Conservation (phyloP, 2,888 invertebrate species). For the Agrotis ipsilon region DNA sequence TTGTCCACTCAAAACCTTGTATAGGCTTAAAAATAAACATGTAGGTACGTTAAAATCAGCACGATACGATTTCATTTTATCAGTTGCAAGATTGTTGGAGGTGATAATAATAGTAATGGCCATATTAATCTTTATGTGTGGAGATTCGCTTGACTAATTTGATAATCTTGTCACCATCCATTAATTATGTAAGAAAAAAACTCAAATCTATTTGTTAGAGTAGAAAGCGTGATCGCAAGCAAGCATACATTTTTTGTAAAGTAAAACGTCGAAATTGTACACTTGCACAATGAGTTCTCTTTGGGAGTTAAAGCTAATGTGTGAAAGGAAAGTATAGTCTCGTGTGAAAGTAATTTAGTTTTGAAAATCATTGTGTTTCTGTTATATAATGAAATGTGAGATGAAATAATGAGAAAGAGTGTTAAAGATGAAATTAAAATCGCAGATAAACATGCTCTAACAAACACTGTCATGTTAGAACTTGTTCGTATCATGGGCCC, state of each 20-base stretch:
- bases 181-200: conserved; percentile 25
- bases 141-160: conserved; percentile 14
- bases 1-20: conserved; percentile 24
- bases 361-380: conserved; percentile 44
- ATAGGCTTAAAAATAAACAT: conserved; percentile 2
- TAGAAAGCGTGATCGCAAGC: conserved; percentile 71
- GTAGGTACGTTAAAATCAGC: neutral
- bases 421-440: conserved; percentile 19
- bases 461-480: conserved; percentile 71
- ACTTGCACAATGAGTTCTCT: conserved; percentile 62
- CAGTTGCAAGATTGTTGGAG: conserved; percentile 12
- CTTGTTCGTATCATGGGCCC: conserved; percentile 71
- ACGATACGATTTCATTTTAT: conserved; percentile 4
- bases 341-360: conserved; percentile 72
- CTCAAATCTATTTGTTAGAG: conserved; percentile 44
- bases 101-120: neutral
- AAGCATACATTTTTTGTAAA: conserved; percentile 53
- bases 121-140: conserved; percentile 1
- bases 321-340: conserved; percentile 77
- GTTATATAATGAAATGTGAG: conserved; percentile 53
- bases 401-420: conserved; percentile 28
- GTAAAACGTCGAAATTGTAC: conserved; percentile 66
- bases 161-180: conserved; percentile 32
- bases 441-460: conserved; percentile 45
- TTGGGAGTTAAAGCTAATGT: conserved; percentile 71